Evolutionary conservation across 2,797 vertebrate species (phyloP), one percentile per base, ranked within the genome.

Genomic region (Acridotheres tristis): DNA sequence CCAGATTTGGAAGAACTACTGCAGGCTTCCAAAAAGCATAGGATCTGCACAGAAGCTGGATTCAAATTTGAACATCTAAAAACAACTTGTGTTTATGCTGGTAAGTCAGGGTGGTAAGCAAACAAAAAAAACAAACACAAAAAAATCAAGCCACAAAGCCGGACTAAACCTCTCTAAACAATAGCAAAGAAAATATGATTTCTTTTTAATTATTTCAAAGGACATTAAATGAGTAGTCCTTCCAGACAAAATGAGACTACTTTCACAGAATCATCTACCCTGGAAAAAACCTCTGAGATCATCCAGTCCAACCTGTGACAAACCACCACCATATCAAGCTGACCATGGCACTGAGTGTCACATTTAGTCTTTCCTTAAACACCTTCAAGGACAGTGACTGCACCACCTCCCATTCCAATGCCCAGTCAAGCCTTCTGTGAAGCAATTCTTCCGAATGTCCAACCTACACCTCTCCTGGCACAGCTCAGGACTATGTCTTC

Each of bases 271-370:
- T 30, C 32, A 84, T 2, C 5, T 34, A 58, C 17, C 9, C 7
- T 58, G 26, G 43, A 66, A 50, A 57, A 26, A 42, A 26, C 5
- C 13, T 43, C 43, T 36, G 26, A 84, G 43, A 50, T 50, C 61
- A 66, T 10, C 3, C 10, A 50, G 26, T 22, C 21, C 59, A 74
- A 15, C 11, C 11, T 50, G 12, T 8, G 22, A 66, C 4, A 2
- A 1, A 66, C 34, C 26, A 43, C 15, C 57, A 54, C 30, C 0
- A 0, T 9, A 17, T 42, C 16, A 57, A 5, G 9, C 7, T 38
- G 16, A 29, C 13, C 13, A 42, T 3, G 5, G 34, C 20, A n/a
- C 34, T 40, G 5, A 48, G 6, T 25, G 19, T 19, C 59, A 65
- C 23, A 25, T 25, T 9, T 26, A 65, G 14, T 42, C 25, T 21